These are phyloP conservation scores for Thalassaphorura encarpata DNA, from an alignment of 1,140 invertebrate genomes.

Conservation along the genomic window DNA sequence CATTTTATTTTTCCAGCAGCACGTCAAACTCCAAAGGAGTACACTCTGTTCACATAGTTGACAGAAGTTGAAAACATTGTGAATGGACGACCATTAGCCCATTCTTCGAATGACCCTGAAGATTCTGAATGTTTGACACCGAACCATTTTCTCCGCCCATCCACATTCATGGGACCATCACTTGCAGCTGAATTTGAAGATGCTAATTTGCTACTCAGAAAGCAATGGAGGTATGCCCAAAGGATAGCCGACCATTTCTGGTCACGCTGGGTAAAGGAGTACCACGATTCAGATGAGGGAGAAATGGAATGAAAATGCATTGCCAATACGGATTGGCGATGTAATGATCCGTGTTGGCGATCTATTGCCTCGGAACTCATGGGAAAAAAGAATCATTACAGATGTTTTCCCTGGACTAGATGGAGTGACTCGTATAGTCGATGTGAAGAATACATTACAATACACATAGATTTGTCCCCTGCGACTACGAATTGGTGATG, in stretches of 20 bases:
- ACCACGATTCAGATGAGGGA: not conserved
- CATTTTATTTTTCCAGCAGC: constrained; percentile 34
- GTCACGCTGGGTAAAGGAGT: constrained; percentile 7
- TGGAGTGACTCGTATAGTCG: too few relatives aligned
- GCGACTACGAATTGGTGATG: too few relatives aligned
- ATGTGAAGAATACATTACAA: too few relatives aligned
- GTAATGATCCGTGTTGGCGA: constrained; percentile 11
- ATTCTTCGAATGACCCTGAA: constrained; percentile 33
- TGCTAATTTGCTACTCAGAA: constrained; percentile 8
- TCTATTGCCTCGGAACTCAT: constrained; percentile 6
- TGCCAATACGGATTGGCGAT: not conserved
- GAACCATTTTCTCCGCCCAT: constrained; percentile 23
- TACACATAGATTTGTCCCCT: too few relatives aligned
- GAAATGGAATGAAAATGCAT: not conserved
- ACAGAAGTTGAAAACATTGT: constrained; percentile 33
- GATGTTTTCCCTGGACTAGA: too few relatives aligned
- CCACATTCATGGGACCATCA: not conserved
- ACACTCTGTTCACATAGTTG: constrained; percentile 33
- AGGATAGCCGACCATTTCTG: constrained; percentile 12
- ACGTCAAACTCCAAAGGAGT: constrained; percentile 31
- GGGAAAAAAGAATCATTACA: constrained; percentile 6
- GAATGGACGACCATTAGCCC: constrained; percentile 32
- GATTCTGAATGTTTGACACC: constrained; percentile 33
- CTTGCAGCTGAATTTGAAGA: too few relatives aligned
- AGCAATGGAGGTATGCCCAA: constrained; percentile 12